These are phyloP conservation scores for Eospalax fontanierii DNA, from an alignment of 2,797 vertebrate genomes.

Conservation along the genomic window DNA sequence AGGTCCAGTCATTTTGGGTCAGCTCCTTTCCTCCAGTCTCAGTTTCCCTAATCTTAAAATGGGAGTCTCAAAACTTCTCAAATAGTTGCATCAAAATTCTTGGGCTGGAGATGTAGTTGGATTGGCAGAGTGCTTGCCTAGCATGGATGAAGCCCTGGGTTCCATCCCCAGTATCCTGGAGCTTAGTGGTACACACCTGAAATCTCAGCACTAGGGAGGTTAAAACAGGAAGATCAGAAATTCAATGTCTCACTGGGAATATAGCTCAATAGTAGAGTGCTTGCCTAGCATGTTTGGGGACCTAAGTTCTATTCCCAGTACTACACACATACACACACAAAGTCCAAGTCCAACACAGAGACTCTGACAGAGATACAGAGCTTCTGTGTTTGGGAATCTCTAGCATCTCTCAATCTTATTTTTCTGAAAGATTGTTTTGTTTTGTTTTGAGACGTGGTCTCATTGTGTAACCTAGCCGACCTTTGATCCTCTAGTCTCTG, in stretches of 20 bases:
- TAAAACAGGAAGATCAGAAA: background rate
- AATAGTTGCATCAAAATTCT: background rate
- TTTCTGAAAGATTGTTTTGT: background rate
- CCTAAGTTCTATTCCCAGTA: background rate
- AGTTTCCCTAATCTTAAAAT: conserved; percentile 59
- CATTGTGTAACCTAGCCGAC: background rate
- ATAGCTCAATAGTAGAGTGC: background rate
- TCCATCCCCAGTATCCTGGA: background rate
- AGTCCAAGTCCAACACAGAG: background rate
- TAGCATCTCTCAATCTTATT: background rate
- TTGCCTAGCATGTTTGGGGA: background rate
- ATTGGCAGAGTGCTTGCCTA: background rate
- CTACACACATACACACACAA: background rate
- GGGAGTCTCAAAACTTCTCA: background rate
- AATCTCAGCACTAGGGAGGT: background rate
- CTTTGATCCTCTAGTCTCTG: background rate
- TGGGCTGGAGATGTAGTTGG: background rate
- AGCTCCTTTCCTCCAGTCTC: conserved; percentile 43
- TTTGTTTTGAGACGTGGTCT: background rate
- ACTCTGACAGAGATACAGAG: background rate
- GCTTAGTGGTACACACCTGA: background rate
- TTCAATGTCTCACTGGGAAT: background rate
- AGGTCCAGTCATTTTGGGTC: background rate
- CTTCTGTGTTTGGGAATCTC: background rate
- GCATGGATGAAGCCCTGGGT: background rate